phyloP scores from a whole-genome alignment of 2,113 vertebrate species.

The Theristicus caerulescens region DNA sequence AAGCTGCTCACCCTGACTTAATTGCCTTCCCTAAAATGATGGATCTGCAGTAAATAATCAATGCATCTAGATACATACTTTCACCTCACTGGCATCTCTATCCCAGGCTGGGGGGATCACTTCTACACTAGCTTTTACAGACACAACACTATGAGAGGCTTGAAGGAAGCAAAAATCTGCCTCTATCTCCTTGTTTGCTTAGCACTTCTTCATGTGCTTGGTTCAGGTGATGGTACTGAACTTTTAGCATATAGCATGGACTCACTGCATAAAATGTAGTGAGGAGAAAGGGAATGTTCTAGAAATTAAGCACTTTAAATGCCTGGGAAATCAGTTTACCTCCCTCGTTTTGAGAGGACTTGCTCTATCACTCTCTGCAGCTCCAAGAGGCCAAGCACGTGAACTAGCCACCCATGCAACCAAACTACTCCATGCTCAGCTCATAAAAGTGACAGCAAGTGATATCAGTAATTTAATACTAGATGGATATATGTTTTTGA shows the following conservation, averaged over 20 bases:
- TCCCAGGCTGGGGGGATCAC: background rate
- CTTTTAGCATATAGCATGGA: background rate
- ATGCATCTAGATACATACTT: background rate
- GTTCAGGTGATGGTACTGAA: background rate
- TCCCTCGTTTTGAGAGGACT: background rate
- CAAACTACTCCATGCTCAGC: background rate
- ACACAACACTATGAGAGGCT: background rate
- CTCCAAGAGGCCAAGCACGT: background rate
- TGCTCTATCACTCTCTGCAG: background rate
- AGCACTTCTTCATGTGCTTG: accelerated
- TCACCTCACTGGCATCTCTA: background rate
- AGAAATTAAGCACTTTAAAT: background rate
- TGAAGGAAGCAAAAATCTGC: background rate
- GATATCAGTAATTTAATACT: background rate
- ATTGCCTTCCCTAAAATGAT: background rate
- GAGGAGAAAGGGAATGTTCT: background rate
- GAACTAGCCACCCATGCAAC: background rate
- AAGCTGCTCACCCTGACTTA: background rate
- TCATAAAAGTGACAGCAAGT: background rate
- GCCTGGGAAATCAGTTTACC: background rate
- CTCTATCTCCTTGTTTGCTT: background rate
- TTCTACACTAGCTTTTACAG: background rate
- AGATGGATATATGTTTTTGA: background rate
- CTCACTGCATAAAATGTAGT: background rate
- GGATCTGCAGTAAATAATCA: background rate